Conservation (phyloP, 2,888 invertebrate genomes). For the Panopea generosa region DNA sequence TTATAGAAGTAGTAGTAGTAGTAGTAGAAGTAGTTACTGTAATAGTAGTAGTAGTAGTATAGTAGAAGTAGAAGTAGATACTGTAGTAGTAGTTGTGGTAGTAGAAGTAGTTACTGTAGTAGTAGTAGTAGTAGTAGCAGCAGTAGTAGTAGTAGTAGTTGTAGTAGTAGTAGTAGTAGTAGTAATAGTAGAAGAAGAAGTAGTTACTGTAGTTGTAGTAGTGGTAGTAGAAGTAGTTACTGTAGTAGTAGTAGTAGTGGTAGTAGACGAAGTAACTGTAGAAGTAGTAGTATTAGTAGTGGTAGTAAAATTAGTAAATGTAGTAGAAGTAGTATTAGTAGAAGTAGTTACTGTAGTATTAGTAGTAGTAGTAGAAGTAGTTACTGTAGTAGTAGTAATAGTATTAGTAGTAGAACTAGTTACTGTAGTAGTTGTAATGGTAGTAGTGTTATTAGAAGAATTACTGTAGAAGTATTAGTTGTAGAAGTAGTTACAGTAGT, state of each 20-base stretch:
- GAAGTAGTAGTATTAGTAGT: too few species aligned
- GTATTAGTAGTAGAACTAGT: slow-evolving; percentile 29
- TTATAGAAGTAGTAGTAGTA: too few species aligned
- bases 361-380: slow-evolving; percentile 16
- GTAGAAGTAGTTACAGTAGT: slow-evolving; percentile 14
- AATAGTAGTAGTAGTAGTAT: too few species aligned
- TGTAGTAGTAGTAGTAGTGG: too few species aligned
- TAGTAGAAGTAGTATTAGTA: slow-evolving; percentile 14
- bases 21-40: too few species aligned
- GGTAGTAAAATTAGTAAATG: neutral
- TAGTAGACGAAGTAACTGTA: too few species aligned
- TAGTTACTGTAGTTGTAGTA: neutral
- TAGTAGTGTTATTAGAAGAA: slow-evolving; percentile 11
- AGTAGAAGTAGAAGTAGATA: too few species aligned
- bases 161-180: slow-evolving; percentile 11
- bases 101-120: too few species aligned
- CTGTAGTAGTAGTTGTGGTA: too few species aligned
- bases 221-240: too few species aligned
- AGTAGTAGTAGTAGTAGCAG: slow-evolving; percentile 2
- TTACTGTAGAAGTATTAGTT: slow-evolving; percentile 6
- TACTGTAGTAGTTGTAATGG: slow-evolving; percentile 25
- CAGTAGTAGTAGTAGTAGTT: slow-evolving; percentile 11
- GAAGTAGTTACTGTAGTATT: slow-evolving; percentile 2
- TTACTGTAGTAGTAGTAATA: slow-evolving; percentile 27
- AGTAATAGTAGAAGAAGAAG: neutral